phyloP scores from a whole-genome alignment of 2,888 invertebrate genomes.

The Achlya flavicornis region DNA sequence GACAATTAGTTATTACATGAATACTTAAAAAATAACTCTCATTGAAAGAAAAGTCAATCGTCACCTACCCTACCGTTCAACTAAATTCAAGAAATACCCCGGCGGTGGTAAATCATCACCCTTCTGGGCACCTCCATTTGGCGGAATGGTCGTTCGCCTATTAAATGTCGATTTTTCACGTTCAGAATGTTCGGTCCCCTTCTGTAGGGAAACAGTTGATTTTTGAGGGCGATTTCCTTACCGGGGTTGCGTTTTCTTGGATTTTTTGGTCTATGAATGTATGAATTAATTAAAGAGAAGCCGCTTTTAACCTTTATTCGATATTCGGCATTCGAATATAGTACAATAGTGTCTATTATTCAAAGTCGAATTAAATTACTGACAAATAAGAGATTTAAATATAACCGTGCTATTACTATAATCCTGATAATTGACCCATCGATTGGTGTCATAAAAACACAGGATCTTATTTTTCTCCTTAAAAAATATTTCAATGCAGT shows the following conservation, averaged over 20 bases:
- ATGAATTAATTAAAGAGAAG: slow-evolving; percentile 17
- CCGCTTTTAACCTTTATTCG: no score
- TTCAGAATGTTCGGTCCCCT: slow-evolving; percentile 38
- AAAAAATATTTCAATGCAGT: no score
- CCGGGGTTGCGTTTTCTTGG: slow-evolving; percentile 32
- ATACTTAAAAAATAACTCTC: no score
- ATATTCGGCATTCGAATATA: not conserved
- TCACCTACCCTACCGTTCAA: slow-evolving; percentile 35
- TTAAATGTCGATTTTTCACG: slow-evolving; percentile 82
- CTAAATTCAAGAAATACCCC: slow-evolving; percentile 31
- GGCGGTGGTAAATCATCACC: slow-evolving; percentile 59
- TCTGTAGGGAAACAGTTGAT: slow-evolving; percentile 52
- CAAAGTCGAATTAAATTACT: no score
- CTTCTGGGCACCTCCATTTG: slow-evolving; percentile 55
- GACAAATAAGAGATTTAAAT: no score
- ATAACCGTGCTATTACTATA: no score
- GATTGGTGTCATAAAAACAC: no score
- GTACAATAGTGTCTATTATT: no score
- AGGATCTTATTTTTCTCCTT: no score
- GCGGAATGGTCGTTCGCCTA: slow-evolving; percentile 70
- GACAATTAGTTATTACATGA: no score
- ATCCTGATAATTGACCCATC: no score
- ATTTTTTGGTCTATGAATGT: slow-evolving; percentile 27
- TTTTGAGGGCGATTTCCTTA: slow-evolving; percentile 39
- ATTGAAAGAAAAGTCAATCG: slow-evolving; percentile 19